These are phyloP conservation scores for Ophion ventricosus DNA, from an alignment of 2,888 invertebrate species.

Conservation along the genomic window DNA sequence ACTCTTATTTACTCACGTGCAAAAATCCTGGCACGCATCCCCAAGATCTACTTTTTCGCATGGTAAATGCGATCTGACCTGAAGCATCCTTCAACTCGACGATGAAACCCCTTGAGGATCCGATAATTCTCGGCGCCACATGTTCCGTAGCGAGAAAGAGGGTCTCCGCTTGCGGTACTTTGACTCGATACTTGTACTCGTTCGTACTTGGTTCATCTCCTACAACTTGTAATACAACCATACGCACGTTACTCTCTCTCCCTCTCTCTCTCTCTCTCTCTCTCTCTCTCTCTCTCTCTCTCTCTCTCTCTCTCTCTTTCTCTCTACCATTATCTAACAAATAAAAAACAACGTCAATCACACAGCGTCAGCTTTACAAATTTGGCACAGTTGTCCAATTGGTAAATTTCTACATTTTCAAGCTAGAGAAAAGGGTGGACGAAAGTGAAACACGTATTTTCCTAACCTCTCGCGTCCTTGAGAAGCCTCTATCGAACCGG, in stretches of 20 bases:
- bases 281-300: too few species aligned
- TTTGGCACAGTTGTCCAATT: background rate
- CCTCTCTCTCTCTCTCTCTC: too few species aligned
- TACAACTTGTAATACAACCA: slow-evolving; percentile 83
- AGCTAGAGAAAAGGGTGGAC: background rate
- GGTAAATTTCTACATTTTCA: background rate
- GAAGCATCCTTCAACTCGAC: slow-evolving; percentile 93
- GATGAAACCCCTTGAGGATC: slow-evolving; percentile 89
- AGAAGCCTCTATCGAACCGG: too few species aligned
- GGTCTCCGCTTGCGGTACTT: slow-evolving; percentile 89
- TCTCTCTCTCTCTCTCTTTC: too few species aligned
- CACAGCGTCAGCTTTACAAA: background rate
- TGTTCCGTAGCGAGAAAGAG: slow-evolving; percentile 90
- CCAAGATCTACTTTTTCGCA: slow-evolving; percentile 82
- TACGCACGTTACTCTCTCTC: background rate
- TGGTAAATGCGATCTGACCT: slow-evolving; percentile 92
- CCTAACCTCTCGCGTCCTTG: background rate
- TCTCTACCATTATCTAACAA: background rate
- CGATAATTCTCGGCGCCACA: slow-evolving; percentile 89
- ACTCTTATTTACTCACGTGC: slow-evolving; percentile 71
- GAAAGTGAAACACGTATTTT: background rate
- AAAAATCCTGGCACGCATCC: slow-evolving; percentile 73
- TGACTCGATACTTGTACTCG: slow-evolving; percentile 87
- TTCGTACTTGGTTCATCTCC: slow-evolving; percentile 88
- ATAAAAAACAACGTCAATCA: too few species aligned